Base-by-base conservation (phyloP, 2,113 vertebrate genomes). In the Ptilorrhoa leucosticta region DNA sequence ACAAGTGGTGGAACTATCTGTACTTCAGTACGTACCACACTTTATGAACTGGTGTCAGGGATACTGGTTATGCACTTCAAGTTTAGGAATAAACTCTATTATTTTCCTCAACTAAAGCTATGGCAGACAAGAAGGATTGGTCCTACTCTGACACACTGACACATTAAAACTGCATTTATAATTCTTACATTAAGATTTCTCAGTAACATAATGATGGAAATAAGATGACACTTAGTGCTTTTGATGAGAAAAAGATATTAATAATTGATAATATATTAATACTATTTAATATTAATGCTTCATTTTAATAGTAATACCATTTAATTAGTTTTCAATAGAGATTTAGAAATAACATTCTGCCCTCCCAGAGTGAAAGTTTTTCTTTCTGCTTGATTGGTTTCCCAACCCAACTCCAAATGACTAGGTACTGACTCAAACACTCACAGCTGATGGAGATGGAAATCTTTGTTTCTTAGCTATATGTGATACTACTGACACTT, bases 291-390 rank as follows among this genome's bases (percentile, higher is more conserved):
- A 88, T 83, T 82, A 39, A 79, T 72, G 20, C 28, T 72, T 50
- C 3, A 26, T 66, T 61, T 93, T 30, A 72, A 85, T 88, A 92
- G 72, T 83, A 80, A 86, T 89, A 73, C 9, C 3, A 18, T 63
- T 94, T 91, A 92, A 87, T 90, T 94, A 56, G 35, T 61, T 95
- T 90, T 83, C 37, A 87, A 93, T 75, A 71, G 23, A 45, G 6
- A 75, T 76, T 66, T 89, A 15, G 40, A 73, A 95, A 82, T 83
- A 93, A 90, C 15, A 61, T 63, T 83, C 48, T 69, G 66, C 42
- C 48, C 24, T 93, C 54, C 63, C 44, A 24, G 50, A 89, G 42
- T 2, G 2, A 56, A 85, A 92, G 54, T 51, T 95, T 94, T 94
- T 68, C 23, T n/a, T 94, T 65, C 30, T 83, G 57, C 50, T 80